Evolutionary conservation across 2,113 vertebrate species (phyloP).

Genomic region (Cavia porcellus): DNA sequence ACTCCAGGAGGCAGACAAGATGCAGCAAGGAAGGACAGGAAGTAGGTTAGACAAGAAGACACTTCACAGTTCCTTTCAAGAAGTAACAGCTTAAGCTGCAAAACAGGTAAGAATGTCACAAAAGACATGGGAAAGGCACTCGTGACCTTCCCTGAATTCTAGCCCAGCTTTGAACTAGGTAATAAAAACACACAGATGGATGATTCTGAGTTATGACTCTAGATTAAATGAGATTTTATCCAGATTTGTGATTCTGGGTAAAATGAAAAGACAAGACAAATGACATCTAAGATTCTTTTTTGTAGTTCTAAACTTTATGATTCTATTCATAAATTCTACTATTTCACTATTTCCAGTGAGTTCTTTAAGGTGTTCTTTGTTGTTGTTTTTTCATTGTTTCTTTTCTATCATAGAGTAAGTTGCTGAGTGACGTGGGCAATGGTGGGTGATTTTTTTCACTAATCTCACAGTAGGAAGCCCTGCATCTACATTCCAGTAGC

Average conservation of each 20-base stretch:
- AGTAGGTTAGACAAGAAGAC: not conserved
- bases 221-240: conserved; percentile 28
- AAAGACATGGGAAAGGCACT: not conserved
- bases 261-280: conserved; percentile 50
- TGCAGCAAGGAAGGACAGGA: not conserved
- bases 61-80: not conserved
- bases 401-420: conserved; percentile 51
- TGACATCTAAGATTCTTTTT: conserved; percentile 3
- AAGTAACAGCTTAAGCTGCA: conserved; percentile 19
- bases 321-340: conserved; percentile 49
- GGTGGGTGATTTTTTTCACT: conserved; percentile 39
- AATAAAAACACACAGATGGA: not conserved
- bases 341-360: conserved; percentile 47
- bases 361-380: conserved; percentile 33
- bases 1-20: not conserved
- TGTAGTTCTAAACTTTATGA: conserved; percentile 45
- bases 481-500: conserved; percentile 23
- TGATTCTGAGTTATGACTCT: conserved; percentile 22
- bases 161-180: not conserved
- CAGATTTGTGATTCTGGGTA: conserved; percentile 16
- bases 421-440: conserved; percentile 8
- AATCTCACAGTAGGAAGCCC: conserved; percentile 56
- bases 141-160: not conserved
- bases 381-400: conserved; percentile 60
- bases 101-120: not conserved